Base-by-base conservation (phyloP, 2,888 invertebrate genomes). In the Meiosimyza platycephala region DNA sequence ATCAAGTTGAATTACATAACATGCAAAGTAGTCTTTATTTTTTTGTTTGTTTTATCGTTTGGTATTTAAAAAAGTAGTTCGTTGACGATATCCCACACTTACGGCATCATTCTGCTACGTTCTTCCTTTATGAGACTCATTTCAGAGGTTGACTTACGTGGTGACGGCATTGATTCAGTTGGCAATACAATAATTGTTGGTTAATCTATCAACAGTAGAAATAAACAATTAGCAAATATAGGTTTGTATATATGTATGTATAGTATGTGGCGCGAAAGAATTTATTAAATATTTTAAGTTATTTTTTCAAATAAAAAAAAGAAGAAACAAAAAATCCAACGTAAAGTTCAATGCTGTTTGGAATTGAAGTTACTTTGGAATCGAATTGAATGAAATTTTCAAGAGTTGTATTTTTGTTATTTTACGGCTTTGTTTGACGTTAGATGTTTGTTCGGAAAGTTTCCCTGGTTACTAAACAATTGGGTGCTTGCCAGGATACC, bases 41-140 rank as follows among this genome's bases (percentile, higher is more conserved):
- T n/a, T 40, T 40, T 40, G 40, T 40, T 40, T 40, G 9, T 40
- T 40, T 40, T 9, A 40, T 40, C 40, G 40, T 6, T 40, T 40
- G 5, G 40, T 40, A 40, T 40, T 40, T 40, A 40, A 40, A 40
- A 40, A 40, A 40, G 40, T 40, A 7, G 40, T 40, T 40, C 40
- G 40, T 40, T 22, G 40, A 50, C 16, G 22, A 22, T 48, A 48
- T 57, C 47, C 66, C 50, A 66, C 57, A 83, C 85, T 82, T 78
- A 86, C 86, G 85, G 82, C 80, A 84, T 80, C 75, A 78, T 79
- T 81, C 87, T 88, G 65, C 83, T 84, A 81, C 86, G 89, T 77
- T 89, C 89, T 83, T 90, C 89, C 16, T 89, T 89, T 69, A 89
- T 84, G 71, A 90, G 84, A 85, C 89, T 90, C 80, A 90, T 77